A percentile compares a stretch with the other conserved stretches of the same genome.
These are phyloP conservation scores for Melanchra persicariae DNA, from an alignment of 2,888 invertebrate species.

Conservation along the genomic window DNA sequence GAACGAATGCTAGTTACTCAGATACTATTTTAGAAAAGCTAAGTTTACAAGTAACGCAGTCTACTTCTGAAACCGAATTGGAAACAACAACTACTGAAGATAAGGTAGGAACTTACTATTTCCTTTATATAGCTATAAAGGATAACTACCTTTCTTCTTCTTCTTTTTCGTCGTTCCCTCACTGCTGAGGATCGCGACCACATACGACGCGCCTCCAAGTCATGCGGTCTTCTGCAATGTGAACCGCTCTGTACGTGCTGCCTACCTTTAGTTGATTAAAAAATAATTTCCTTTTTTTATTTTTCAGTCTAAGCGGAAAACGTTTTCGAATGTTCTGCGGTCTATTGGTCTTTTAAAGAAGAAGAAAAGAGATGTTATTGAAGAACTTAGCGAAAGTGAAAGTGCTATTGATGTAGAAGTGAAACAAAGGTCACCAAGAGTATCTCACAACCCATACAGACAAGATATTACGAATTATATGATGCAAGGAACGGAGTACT, in stretches of 20 bases:
- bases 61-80: constrained; percentile 73
- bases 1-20: constrained; percentile 79
- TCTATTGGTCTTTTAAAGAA: constrained; percentile 80
- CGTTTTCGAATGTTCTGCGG: constrained; percentile 76
- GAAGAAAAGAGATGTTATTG: constrained; percentile 78
- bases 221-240: too few relatives aligned
- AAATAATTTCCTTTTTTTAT: constrained; percentile 23
- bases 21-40: constrained; percentile 82
- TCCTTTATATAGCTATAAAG: not conserved
- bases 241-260: too few relatives aligned
- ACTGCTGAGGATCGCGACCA: too few relatives aligned
- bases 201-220: too few relatives aligned
- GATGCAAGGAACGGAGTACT: constrained; percentile 81
- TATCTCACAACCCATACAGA: constrained; percentile 71
- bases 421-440: constrained; percentile 67
- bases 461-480: constrained; percentile 81
- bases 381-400: constrained; percentile 80
- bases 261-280: not conserved
- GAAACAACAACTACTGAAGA: constrained; percentile 67
- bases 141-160: too few relatives aligned
- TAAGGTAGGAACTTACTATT: constrained; percentile 34
- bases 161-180: too few relatives aligned
- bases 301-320: constrained; percentile 77
- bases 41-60: constrained; percentile 76
- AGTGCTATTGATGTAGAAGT: constrained; percentile 73